A percentile compares a stretch with the other conserved stretches of the same genome.
Conservation (phyloP, 2,797 vertebrate species). For the Dermochelys coriacea region DNA sequence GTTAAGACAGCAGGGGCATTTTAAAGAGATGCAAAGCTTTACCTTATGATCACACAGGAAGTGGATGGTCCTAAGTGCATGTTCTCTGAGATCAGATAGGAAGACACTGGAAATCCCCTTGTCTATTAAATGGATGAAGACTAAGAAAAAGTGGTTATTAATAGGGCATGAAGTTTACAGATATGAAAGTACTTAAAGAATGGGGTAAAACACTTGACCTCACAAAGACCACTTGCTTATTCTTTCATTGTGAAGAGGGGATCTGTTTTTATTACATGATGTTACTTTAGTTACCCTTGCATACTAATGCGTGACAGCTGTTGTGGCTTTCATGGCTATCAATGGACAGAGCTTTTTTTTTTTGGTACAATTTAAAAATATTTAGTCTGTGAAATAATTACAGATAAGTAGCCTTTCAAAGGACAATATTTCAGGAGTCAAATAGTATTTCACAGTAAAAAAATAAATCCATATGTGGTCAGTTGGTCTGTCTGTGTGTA, state of each 20-base stretch:
- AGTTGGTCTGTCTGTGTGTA: neutral
- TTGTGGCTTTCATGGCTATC: neutral
- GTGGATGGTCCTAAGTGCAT: neutral
- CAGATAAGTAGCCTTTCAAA: constrained; percentile 2
- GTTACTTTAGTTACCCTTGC: constrained; percentile 41
- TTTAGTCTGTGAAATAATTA: constrained; percentile 27
- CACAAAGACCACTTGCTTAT: neutral
- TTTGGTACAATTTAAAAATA: constrained; percentile 27
- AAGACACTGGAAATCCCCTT: neutral
- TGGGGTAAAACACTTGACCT: neutral
- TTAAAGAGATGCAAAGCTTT: neutral
- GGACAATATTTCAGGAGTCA: neutral
- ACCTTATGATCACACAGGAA: neutral
- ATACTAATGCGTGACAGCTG: constrained; percentile 43
- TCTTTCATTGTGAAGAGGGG: neutral
- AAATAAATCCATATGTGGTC: neutral
- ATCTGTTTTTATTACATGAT: constrained; percentile 13
- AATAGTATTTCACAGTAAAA: constrained; percentile 5
- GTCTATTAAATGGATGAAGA: neutral
- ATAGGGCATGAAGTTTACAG: neutral
- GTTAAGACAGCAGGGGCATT: neutral
- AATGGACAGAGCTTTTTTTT: neutral
- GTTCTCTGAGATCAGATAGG: neutral
- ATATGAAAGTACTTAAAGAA: neutral
- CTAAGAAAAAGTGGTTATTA: neutral